These are phyloP conservation scores for Tretioscincus oriximinensis DNA, from an alignment of 2,113 vertebrate species.

Conservation along the genomic window DNA sequence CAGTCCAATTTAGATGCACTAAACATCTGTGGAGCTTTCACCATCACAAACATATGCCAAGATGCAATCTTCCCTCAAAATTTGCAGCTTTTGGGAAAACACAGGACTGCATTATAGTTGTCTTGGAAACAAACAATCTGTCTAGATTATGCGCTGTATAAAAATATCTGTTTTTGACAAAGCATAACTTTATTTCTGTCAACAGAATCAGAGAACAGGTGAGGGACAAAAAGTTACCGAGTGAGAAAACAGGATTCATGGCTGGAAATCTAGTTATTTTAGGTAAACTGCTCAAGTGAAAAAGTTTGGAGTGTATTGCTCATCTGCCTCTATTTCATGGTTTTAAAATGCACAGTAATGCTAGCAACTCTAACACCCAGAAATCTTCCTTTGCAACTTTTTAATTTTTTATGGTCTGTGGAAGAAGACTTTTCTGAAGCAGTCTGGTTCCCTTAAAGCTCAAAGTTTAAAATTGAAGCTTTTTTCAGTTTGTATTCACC, in stretches of 20 bases:
- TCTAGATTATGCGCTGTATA: neutral
- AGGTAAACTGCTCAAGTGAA: no score
- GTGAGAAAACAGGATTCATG: neutral
- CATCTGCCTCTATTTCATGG: neutral
- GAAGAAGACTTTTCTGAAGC: no score
- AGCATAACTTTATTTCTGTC: neutral
- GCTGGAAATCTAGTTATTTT: no score
- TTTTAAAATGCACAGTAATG: no score
- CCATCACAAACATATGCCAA: neutral
- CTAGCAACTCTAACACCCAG: no score
- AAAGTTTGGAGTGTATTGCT: neutral
- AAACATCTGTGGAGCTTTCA: neutral
- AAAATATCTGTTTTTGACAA: constrained; percentile 10
- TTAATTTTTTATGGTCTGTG: no score
- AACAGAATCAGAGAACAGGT: neutral
- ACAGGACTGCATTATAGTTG: neutral
- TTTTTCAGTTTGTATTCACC: no score
- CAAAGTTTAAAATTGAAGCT: no score
- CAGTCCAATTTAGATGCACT: neutral
- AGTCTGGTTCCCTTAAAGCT: no score
- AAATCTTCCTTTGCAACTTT: no score
- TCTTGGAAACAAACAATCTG: neutral
- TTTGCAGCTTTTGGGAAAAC: neutral
- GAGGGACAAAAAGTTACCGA: neutral
- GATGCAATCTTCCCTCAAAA: no score